Evolutionary conservation across 92 coral and sea anemone species (phyloP).

Genomic region (Zoanthus sansibaricus): DNA sequence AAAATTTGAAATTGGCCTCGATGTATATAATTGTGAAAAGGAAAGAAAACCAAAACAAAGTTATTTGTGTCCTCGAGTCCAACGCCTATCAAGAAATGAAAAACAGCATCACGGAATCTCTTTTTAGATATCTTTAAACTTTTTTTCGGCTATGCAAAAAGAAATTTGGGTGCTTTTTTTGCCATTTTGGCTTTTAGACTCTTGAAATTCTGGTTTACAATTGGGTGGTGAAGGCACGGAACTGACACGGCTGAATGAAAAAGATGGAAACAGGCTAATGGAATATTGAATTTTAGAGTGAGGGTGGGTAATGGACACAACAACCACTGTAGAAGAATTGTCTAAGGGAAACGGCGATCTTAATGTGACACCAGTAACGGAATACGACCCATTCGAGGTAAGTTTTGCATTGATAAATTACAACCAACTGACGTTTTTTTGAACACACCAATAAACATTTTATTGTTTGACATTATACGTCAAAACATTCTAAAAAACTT

Average conservation of each 20-base stretch:
- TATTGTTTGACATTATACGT: too few species aligned
- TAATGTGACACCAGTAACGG: slow-evolving; percentile 84
- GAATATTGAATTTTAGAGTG: neutral
- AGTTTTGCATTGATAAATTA: neutral
- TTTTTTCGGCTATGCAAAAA: neutral
- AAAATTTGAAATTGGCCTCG: slow-evolving; percentile 89
- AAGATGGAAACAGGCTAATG: slow-evolving; percentile 41
- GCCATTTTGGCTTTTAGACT: slow-evolving; percentile 10
- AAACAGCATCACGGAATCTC: neutral
- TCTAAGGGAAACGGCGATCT: slow-evolving; percentile 51
- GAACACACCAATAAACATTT: neutral
- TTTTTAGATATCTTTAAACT: neutral
- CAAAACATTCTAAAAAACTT: neutral
- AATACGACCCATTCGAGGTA: slow-evolving; percentile 99
- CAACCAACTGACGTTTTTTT: slow-evolving; percentile 22
- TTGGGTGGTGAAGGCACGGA: slow-evolving; percentile 42
- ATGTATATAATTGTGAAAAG: slow-evolving; percentile 46
- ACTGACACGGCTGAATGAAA: slow-evolving; percentile 7
- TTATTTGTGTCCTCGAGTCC: slow-evolving; percentile 50
- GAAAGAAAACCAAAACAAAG: slow-evolving; percentile 77
- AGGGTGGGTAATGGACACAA: slow-evolving; percentile 41
- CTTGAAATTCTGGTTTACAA: slow-evolving; percentile 51
- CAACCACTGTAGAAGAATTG: slow-evolving; percentile 37
- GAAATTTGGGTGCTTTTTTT: slow-evolving; percentile 7
- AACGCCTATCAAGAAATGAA: slow-evolving; percentile 36